Conservation (phyloP, 2,888 invertebrate genomes). For the Dryobota labecula region DNA sequence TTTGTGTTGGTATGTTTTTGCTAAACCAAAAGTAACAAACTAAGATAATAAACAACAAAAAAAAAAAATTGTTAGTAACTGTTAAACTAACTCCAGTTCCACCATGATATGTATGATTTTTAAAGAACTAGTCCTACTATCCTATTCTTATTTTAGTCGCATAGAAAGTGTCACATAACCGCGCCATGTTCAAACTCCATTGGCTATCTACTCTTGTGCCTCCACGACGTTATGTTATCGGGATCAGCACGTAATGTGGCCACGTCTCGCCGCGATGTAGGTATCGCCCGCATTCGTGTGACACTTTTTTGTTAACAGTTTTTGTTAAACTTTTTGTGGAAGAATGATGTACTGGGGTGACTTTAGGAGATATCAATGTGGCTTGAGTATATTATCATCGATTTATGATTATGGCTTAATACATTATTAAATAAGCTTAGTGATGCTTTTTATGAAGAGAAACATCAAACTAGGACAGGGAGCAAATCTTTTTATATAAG, state of each 20-base stretch:
- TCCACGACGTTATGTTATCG: constrained; percentile 30
- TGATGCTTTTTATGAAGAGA: background rate
- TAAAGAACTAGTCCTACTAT: background rate
- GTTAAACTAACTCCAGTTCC: background rate
- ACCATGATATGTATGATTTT: too few species aligned
- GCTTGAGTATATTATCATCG: background rate
- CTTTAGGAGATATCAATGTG: constrained; percentile 15
- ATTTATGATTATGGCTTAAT: background rate
- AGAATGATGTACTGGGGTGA: constrained; percentile 22
- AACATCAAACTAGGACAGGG: background rate
- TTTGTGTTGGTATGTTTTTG: background rate
- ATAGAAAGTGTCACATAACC: background rate
- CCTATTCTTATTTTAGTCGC: background rate
- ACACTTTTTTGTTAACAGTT: constrained; percentile 46
- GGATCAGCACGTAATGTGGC: constrained; percentile 38
- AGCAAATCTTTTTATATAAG: background rate
- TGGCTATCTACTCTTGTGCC: constrained; percentile 9
- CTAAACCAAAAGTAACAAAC: background rate
- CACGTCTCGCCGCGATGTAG: constrained; percentile 50
- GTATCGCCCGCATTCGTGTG: constrained; percentile 64
- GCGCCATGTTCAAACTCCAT: background rate
- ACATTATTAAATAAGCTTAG: background rate
- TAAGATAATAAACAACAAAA: background rate
- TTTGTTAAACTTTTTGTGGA: constrained; percentile 45
- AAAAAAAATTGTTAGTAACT: background rate